phyloP scores from a whole-genome alignment of 64 coral and sea anemone species.

The Montipora efflorescens region DNA sequence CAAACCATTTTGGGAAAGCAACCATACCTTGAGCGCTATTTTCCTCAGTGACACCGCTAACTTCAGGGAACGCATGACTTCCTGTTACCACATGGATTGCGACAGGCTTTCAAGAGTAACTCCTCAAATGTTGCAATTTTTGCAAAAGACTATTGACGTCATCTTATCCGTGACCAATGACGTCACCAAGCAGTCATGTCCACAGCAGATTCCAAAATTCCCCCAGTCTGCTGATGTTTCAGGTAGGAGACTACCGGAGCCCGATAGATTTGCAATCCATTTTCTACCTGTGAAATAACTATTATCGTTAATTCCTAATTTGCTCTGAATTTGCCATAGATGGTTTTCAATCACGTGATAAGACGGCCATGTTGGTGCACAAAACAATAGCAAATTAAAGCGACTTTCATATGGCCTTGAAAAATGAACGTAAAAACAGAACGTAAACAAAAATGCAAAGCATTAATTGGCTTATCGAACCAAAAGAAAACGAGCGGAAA shows the following conservation, averaged over 20 bases:
- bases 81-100: constrained; percentile 55
- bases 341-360: too few species aligned
- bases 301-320: too few species aligned
- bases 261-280: too few species aligned
- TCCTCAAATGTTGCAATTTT: constrained; percentile 58
- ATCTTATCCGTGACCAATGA: constrained; percentile 52
- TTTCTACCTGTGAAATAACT: too few species aligned
- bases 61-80: constrained; percentile 38
- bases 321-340: too few species aligned
- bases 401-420: too few species aligned
- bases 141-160: constrained; percentile 69
- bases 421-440: too few species aligned
- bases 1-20: constrained; percentile 12
- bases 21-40: constrained; percentile 15
- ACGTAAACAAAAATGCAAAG: too few species aligned
- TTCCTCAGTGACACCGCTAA: constrained; percentile 65
- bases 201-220: not conserved
- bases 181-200: constrained; percentile 23
- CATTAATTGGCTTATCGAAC: too few species aligned
- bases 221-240: not conserved
- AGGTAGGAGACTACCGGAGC: not conserved
- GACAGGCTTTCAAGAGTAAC: constrained; percentile 59
- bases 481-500: too few species aligned
- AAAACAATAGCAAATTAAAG: too few species aligned
- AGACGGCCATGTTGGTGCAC: too few species aligned